Evolutionary conservation across 2,113 vertebrate species (phyloP), one percentile per base, ranked within the genome.

Genomic region (Menidia beryllina): DNA sequence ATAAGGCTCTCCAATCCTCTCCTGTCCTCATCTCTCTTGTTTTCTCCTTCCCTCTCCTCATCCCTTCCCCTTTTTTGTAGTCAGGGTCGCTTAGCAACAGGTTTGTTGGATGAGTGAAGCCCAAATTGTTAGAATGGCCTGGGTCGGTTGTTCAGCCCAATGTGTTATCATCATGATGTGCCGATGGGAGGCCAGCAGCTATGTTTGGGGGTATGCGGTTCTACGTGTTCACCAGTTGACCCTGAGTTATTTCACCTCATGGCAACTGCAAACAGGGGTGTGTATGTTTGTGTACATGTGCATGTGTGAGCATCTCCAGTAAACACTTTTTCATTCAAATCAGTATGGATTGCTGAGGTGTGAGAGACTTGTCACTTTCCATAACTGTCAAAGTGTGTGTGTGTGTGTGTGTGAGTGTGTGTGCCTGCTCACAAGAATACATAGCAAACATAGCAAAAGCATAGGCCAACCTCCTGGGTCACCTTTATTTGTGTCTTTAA

Each of bases 51-150:
- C 8, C 25, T 72, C 45, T 56, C 39, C 65, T 45, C 21, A 74
- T 78, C 8, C 25, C 69, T 39, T 56, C 39, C 65, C 49, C 21
- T 75, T 78, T 72, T 75, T 77, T 86, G 77, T 84, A 68, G 48
- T 71, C 68, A 70, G 70, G 73, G 91, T 92, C 82, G 82, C 91
- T 80, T 87, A 92, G 91, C 91, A 91, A 91, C 92, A 86, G 89
- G 72, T 90, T 83, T 78, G 77, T 84, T 66, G 61, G 72, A 76
- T 68, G 69, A 82, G 41, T 75, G 67, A 73, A 68, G 76, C 79
- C 76, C 81, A 85, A 82, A 88, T 81, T 76, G 84, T 73, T 25
- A 39, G 51, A 79, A 61, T 53, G 79, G 81, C 67, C 55, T 61
- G 73, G 77, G 69, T 75, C 49, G 64, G 13, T 77, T 56, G 77